Evolutionary conservation across 2,797 vertebrate species (phyloP).

Genomic region (Mus spretus): DNA sequence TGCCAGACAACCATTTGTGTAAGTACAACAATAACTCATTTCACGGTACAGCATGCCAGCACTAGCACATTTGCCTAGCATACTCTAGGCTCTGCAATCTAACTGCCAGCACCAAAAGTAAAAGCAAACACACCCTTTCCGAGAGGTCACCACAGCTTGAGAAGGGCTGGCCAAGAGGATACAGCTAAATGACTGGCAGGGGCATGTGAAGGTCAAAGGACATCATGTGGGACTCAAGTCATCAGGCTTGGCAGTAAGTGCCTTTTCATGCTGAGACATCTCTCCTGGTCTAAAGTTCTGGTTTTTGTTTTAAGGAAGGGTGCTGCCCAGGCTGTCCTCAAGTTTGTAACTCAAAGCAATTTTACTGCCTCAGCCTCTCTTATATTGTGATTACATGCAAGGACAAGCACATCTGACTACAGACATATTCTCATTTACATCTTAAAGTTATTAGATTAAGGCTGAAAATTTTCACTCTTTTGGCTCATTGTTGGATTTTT

Average conservation of each 20-base stretch:
- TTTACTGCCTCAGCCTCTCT: not conserved
- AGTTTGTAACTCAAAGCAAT: not conserved
- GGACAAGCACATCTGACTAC: not conserved
- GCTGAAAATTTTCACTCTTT: constrained; percentile 37
- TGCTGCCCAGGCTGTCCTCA: not conserved
- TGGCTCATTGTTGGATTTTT: not conserved
- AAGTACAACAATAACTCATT: constrained; percentile 13
- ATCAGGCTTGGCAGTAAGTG: no score
- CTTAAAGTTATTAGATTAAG: constrained; percentile 32
- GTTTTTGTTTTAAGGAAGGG: not conserved
- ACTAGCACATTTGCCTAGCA: not conserved
- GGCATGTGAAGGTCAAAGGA: not conserved
- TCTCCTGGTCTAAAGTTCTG: not conserved
- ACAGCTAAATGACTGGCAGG: not conserved
- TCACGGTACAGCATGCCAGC: not conserved
- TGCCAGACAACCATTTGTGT: constrained; percentile 13
- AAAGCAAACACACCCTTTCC: not conserved
- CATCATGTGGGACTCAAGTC: not conserved
- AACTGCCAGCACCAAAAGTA: not conserved
- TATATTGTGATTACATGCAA: not conserved
- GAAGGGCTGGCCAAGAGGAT: constrained; percentile 8
- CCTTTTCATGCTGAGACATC: not conserved
- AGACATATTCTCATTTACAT: constrained; percentile 19
- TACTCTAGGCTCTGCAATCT: not conserved
- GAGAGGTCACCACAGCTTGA: not conserved